Conservation (phyloP, 2,888 invertebrate species). For the Megastigmus dorsalis region DNA sequence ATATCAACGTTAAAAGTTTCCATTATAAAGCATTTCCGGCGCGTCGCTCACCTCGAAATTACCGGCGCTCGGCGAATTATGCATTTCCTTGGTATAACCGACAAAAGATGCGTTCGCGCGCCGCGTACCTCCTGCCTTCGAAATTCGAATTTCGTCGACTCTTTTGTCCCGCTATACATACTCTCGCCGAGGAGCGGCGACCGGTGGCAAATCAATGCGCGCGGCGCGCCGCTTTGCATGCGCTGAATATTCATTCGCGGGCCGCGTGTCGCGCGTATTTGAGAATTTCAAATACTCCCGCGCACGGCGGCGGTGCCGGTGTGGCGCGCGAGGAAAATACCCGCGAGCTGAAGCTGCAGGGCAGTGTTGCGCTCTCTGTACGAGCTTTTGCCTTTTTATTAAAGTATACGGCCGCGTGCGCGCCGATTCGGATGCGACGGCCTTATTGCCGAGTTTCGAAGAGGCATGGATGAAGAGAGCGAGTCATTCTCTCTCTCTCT, state of each 20-base stretch:
- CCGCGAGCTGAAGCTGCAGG: too few relatives aligned
- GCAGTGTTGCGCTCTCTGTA: too few relatives aligned
- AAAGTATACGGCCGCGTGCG: slow-evolving; percentile 24
- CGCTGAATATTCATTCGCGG: slow-evolving; percentile 66
- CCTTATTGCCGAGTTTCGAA: slow-evolving; percentile 29
- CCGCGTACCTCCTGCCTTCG: too few relatives aligned
- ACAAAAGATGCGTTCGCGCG: slow-evolving; percentile 17
- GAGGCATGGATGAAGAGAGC: background rate
- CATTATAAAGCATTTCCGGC: background rate
- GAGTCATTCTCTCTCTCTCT: background rate
- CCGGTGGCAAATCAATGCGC: slow-evolving; percentile 27
- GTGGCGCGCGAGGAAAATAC: too few relatives aligned
- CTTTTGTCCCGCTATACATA: slow-evolving; percentile 42
- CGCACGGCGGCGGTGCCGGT: background rate
- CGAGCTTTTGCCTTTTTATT: slow-evolving; percentile 31
- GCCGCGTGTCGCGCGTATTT: slow-evolving; percentile 56
- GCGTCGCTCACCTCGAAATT: slow-evolving; percentile 2
- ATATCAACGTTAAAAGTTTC: background rate
- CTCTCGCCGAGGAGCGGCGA: too few relatives aligned
- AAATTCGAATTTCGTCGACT: too few relatives aligned
- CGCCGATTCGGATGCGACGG: too few relatives aligned
- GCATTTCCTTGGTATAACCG: slow-evolving; percentile 9
- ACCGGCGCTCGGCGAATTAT: slow-evolving; percentile 1
- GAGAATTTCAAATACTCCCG: slow-evolving; percentile 65
- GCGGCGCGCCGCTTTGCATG: slow-evolving; percentile 63